phyloP scores from a whole-genome alignment of 2,888 invertebrate species.

The Lepidochrysops patricia region DNA sequence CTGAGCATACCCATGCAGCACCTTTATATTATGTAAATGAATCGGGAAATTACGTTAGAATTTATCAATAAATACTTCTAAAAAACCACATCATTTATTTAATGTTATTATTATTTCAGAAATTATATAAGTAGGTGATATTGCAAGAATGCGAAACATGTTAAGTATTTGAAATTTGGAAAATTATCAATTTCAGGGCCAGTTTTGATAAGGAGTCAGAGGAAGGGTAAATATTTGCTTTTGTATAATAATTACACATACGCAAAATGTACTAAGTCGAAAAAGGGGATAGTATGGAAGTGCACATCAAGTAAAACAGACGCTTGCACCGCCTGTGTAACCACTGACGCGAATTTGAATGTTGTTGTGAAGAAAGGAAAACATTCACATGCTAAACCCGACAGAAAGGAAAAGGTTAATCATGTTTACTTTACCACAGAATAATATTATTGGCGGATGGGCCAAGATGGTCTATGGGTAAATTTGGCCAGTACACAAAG shows the following conservation, averaged over 20 bases:
- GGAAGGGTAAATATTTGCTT: slow-evolving; percentile 45
- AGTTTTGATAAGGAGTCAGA: slow-evolving; percentile 47
- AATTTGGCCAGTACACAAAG: too few relatives aligned
- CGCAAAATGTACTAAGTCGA: slow-evolving; percentile 47
- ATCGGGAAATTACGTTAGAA: slow-evolving; percentile 42
- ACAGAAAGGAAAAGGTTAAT: slow-evolving; percentile 41
- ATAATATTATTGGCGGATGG: slow-evolving; percentile 10
- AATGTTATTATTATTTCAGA: background rate
- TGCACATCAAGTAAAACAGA: slow-evolving; percentile 49
- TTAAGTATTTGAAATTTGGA: background rate
- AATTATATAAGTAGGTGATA: too few relatives aligned
- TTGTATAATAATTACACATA: slow-evolving; percentile 46
- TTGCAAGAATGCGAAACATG: background rate
- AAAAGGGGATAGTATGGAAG: slow-evolving; percentile 59
- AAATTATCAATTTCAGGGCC: slow-evolving; percentile 42
- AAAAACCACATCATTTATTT: too few relatives aligned
- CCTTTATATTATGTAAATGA: slow-evolving; percentile 50
- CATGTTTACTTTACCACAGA: slow-evolving; percentile 59
- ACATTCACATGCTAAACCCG: slow-evolving; percentile 43
- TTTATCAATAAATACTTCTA: slow-evolving; percentile 19
- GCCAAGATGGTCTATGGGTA: background rate
- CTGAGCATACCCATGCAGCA: slow-evolving; percentile 45
- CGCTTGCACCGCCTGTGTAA: slow-evolving; percentile 43
- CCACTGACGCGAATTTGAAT: slow-evolving; percentile 50
- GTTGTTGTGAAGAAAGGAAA: slow-evolving; percentile 40